Base-by-base conservation (phyloP, 2,888 invertebrate species). In the Cheilosia grossa region DNA sequence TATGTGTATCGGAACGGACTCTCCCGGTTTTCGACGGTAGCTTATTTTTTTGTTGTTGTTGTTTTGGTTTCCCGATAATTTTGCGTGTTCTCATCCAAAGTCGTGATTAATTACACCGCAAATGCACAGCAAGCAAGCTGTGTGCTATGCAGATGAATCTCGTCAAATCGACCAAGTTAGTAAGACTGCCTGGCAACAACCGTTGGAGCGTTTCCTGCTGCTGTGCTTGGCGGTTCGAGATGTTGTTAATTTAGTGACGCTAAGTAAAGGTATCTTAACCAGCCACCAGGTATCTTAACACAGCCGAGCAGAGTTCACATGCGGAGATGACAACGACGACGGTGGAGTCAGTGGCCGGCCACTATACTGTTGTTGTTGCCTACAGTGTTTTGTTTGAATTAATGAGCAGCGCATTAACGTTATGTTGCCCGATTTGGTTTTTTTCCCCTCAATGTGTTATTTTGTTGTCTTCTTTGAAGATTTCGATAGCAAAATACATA, bases 31-130 rank as follows among this genome's bases (percentile, higher is more conserved):
- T 63, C 2, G 47, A 40, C 2, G 19, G 27, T 27, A 5, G 6
- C 27, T 27, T 27, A 2, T 27, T 27, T 27, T 27, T 19, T 21
- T 24, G 30, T 30, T 24, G 61, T 80, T 54, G 24, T 70, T 9
- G 17, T 56, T 56, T 56, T 4, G 21, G 40, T 61, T 63, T 24
- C n/a, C 10, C 27, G 73, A 47, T 33, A 64, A 73, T 79, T 80
- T 80, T 79, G 74, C 69, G 58, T 74, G 69, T 67, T 67, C n/a
- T 37, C 33, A 21, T 54, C 47, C 21, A 80, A 81, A 81, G 63
- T 72, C 75, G 75, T 85, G 75, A 85, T 85, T 85, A 85, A 85
- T 81, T 77, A 77, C 72, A 67, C 30, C 44, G 44, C 75, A 42
- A 21, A 56, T 24, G 13, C 24, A 51, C 24, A 24, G 24, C 13